Evolutionary conservation across 2,113 vertebrate species (phyloP).

Genomic region (Oriolus oriolus): DNA sequence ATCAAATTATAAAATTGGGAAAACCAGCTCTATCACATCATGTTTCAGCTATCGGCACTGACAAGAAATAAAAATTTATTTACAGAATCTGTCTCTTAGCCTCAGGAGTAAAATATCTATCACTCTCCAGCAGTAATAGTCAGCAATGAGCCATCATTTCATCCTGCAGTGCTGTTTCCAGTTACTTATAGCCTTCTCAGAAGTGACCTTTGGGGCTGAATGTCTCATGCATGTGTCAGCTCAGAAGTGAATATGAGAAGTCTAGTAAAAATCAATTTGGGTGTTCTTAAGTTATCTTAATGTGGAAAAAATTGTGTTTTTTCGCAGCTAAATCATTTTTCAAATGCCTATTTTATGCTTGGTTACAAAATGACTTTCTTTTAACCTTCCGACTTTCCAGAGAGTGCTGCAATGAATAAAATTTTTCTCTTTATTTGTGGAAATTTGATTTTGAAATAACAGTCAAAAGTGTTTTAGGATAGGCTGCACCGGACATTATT

Average conservation of each 20-base stretch:
- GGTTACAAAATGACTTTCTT: conserved; percentile 30
- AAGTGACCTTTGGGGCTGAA: conserved; percentile 48
- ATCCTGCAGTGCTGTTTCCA: conserved; percentile 38
- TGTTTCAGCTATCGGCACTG: neutral
- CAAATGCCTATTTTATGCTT: conserved; percentile 31
- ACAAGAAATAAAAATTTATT: neutral
- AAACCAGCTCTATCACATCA: neutral
- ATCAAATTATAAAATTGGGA: neutral
- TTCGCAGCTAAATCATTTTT: conserved; percentile 28
- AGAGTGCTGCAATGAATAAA: neutral
- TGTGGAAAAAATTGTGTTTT: conserved; percentile 22
- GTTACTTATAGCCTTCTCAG: conserved; percentile 43
- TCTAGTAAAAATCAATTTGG: conserved; percentile 53
- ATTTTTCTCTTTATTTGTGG: conserved; percentile 31
- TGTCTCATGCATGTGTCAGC: conserved; percentile 52
- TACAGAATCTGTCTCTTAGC: neutral
- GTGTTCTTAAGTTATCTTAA: conserved; percentile 50
- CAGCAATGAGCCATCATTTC: neutral
- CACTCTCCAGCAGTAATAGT: neutral
- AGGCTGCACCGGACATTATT: neutral
- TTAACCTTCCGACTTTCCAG: neutral
- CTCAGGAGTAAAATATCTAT: conserved; percentile 22
- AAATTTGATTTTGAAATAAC: conserved; percentile 50
- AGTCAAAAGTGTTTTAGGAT: neutral
- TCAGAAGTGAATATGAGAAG: conserved; percentile 26